Evolutionary conservation across 2,888 invertebrate genomes (phyloP).

Genomic region (Dorcus parallelipipedus): DNA sequence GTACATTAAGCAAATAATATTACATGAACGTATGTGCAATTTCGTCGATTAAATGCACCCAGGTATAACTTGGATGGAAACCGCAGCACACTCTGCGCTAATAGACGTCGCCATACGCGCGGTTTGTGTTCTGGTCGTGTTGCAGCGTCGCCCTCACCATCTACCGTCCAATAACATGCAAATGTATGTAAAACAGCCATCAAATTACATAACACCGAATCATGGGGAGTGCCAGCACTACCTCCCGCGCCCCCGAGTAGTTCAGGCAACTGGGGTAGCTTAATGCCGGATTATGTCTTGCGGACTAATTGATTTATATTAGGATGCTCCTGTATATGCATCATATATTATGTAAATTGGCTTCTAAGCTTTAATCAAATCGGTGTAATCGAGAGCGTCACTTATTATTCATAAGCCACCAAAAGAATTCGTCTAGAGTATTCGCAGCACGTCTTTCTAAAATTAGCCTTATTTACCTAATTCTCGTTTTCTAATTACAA

Average conservation of each 20-base stretch:
- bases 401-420: too few species aligned
- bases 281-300: constrained; percentile 29
- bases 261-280: constrained; percentile 24
- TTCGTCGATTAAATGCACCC: too few species aligned
- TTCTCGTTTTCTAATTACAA: too few species aligned
- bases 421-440: too few species aligned
- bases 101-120: constrained; percentile 34
- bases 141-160: constrained; percentile 27
- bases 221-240: constrained; percentile 22
- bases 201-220: constrained; percentile 45
- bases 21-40: too few species aligned
- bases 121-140: constrained; percentile 30
- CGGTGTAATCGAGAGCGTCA: background rate
- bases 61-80: background rate
- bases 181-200: constrained; percentile 47
- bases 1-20: too few species aligned
- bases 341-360: constrained; percentile 20
- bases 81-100: constrained; percentile 23
- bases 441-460: too few species aligned
- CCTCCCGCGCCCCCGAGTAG: background rate
- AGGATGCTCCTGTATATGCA: constrained; percentile 13
- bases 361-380: constrained; percentile 6
- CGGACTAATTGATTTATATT: constrained; percentile 35
- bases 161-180: constrained; percentile 44
- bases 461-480: too few species aligned